Evolutionary conservation across 1,140 invertebrate species (phyloP).

Genomic region (Idris sp.): DNA sequence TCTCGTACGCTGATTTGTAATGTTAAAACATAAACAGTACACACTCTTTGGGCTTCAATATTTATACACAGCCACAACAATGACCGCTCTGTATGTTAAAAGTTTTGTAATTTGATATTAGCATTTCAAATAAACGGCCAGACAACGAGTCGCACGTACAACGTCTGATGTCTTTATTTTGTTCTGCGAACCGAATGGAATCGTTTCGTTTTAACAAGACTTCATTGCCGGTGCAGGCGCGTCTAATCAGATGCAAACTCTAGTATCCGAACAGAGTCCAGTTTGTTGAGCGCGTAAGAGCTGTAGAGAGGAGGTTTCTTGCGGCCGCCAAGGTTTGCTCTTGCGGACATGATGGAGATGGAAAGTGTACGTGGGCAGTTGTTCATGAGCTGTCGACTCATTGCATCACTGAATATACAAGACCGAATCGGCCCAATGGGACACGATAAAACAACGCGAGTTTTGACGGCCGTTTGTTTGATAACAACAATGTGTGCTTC

Average conservation of each 20-base stretch:
- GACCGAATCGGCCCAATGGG: conserved; percentile 57
- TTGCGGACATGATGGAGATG: conserved; percentile 42
- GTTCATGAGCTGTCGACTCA: conserved; percentile 50
- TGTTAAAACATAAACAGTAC: conserved; percentile 15
- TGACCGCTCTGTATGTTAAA: conserved; percentile 29
- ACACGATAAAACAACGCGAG: conserved; percentile 40
- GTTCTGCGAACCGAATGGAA: conserved; percentile 36
- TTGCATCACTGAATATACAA: conserved; percentile 60
- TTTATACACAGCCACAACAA: conserved; percentile 25
- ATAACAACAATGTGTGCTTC: too few species aligned
- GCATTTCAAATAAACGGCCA: conserved; percentile 30
- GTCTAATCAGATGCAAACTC: conserved; percentile 57
- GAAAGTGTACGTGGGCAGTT: conserved; percentile 54
- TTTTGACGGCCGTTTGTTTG: conserved; percentile 31
- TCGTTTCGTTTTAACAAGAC: conserved; percentile 49
- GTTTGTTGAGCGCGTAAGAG: conserved; percentile 51
- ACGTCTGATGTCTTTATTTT: conserved; percentile 44
- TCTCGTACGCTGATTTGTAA: conserved; percentile 18
- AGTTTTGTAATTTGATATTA: conserved; percentile 46
- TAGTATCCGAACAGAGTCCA: conserved; percentile 48
- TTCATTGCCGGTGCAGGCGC: conserved; percentile 40
- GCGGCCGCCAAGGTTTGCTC: conserved; percentile 45
- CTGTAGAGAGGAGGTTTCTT: conserved; percentile 33
- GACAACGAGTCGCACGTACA: conserved; percentile 20
- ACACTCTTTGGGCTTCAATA: conserved; percentile 4